A percentile compares a stretch with the other conserved stretches of the same genome.
Conservation (phyloP, 2,797 vertebrate genomes). For the Australoheros facetus region DNA sequence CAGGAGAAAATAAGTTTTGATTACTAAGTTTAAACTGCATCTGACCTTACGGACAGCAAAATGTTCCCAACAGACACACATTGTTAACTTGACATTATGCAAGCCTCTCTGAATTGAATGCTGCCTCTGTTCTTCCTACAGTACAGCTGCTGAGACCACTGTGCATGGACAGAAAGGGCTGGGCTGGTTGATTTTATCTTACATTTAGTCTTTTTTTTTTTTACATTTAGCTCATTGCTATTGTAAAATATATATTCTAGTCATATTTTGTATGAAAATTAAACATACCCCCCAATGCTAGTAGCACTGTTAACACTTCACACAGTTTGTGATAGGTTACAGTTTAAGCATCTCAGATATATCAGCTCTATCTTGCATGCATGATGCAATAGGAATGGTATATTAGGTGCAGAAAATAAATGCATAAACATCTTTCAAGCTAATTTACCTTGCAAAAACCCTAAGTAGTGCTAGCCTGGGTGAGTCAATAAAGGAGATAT, state of each 20-base stretch:
- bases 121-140: conserved; percentile 45
- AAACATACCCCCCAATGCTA: no score
- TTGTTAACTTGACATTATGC: conserved; percentile 66
- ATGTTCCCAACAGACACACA: conserved; percentile 49
- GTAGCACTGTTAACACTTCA: not conserved
- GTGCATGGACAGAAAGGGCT: conserved; percentile 5
- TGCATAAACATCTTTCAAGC: not conserved
- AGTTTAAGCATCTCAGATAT: not conserved
- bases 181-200: not conserved
- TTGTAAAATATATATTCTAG: not conserved
- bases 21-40: conserved; percentile 22
- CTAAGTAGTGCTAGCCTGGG: not conserved
- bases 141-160: conserved; percentile 11
- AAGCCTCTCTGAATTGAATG: conserved; percentile 46
- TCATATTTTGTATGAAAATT: not conserved
- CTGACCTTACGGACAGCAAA: conserved; percentile 34
- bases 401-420: not conserved
- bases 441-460: not conserved
- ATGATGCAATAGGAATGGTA: not conserved
- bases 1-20: not conserved
- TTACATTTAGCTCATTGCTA: not conserved
- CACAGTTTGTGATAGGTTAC: not conserved
- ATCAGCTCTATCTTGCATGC: not conserved
- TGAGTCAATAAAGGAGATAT: not conserved
- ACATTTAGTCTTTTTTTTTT: not conserved